Evolutionary conservation across 2,888 invertebrate genomes (phyloP).

Genomic region (Alcis repandata): DNA sequence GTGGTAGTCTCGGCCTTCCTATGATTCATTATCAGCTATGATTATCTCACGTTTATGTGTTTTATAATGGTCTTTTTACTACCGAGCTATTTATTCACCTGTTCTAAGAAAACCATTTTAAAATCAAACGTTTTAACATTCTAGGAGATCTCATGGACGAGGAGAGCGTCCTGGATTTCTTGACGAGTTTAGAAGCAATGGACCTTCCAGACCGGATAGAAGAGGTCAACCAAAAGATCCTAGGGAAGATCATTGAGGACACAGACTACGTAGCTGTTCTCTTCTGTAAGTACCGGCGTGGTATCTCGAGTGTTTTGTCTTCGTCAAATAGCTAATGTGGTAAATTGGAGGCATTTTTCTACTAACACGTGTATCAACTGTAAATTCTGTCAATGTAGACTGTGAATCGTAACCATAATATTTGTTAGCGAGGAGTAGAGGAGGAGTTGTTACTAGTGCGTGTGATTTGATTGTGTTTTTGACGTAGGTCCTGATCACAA

Average conservation of each 20-base stretch:
- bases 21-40: slow-evolving; percentile 17
- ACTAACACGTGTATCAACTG: slow-evolving; percentile 73
- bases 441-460: slow-evolving; percentile 77
- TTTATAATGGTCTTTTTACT: slow-evolving; percentile 24
- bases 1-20: slow-evolving; percentile 6
- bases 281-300: slow-evolving; percentile 93
- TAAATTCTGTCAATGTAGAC: slow-evolving; percentile 70
- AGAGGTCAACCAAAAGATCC: slow-evolving; percentile 96
- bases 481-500: slow-evolving; percentile 87
- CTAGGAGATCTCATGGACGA: slow-evolving; percentile 97
- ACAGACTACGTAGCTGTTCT: slow-evolving; percentile 96
- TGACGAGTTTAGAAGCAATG: slow-evolving; percentile 97
- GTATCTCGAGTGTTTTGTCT: slow-evolving; percentile 61
- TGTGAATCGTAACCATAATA: slow-evolving; percentile 67
- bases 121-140: slow-evolving; percentile 50
- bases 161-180: slow-evolving; percentile 96
- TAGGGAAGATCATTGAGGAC: slow-evolving; percentile 96
- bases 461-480: slow-evolving; percentile 85
- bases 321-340: slow-evolving; percentile 75
- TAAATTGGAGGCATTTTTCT: slow-evolving; percentile 73
- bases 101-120: not conserved
- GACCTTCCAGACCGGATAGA: slow-evolving; percentile 97
- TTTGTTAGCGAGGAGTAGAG: slow-evolving; percentile 62
- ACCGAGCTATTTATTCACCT: slow-evolving; percentile 1
- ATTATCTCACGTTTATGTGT: slow-evolving; percentile 20